phyloP scores from a whole-genome alignment of 2,113 vertebrate species.

The Gyps fulvus region DNA sequence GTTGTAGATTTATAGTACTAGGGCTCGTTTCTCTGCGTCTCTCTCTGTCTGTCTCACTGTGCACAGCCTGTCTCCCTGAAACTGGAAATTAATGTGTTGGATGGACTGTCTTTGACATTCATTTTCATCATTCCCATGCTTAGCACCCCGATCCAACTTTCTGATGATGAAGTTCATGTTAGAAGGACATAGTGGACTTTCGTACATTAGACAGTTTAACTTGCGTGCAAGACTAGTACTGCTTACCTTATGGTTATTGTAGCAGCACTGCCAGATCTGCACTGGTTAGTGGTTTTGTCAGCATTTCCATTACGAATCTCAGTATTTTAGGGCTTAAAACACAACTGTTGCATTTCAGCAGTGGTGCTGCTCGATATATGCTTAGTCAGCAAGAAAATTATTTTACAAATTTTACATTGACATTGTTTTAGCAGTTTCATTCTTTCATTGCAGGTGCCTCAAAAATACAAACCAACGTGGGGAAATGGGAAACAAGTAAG shows the following conservation, averaged over 20 bases:
- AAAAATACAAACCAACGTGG: background rate
- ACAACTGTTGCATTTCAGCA: background rate
- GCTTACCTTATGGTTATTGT: background rate
- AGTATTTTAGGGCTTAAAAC: background rate
- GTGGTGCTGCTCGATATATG: background rate
- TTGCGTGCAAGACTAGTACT: background rate
- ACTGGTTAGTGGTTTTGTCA: background rate
- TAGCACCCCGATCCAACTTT: constrained; percentile 6
- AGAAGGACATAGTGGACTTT: constrained; percentile 4
- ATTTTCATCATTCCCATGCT: constrained; percentile 33
- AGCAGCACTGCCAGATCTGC: background rate
- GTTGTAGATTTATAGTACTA: background rate
- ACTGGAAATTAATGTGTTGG: constrained; percentile 1
- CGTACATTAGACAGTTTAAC: background rate
- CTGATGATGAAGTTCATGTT: constrained; percentile 25
- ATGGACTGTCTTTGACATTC: constrained; percentile 25
- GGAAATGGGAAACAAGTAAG: background rate
- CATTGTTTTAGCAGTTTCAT: background rate
- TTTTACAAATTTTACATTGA: background rate
- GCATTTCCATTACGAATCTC: background rate
- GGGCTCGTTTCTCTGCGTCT: background rate
- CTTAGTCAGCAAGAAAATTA: background rate
- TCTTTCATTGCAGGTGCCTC: background rate
- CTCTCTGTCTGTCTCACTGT: background rate
- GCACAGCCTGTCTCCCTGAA: background rate